phyloP scores from a whole-genome alignment of 2,888 invertebrate genomes.

The Diplolepis rosae region DNA sequence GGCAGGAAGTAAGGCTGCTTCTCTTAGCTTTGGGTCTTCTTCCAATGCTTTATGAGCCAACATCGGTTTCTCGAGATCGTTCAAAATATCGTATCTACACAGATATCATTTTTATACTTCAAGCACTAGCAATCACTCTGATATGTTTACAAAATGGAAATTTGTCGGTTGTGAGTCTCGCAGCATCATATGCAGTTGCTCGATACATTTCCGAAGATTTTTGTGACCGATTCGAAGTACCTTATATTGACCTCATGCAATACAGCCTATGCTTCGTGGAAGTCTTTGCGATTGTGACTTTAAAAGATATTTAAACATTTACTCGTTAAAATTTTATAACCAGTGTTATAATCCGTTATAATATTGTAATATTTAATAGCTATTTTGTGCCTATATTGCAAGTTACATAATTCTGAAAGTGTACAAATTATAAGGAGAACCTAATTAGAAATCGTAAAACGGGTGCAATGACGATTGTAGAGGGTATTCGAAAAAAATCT shows the following conservation, averaged over 20 bases:
- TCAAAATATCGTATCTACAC: slow-evolving; percentile 55
- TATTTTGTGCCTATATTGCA: slow-evolving; percentile 14
- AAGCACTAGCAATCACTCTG: slow-evolving; percentile 54
- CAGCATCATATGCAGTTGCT: slow-evolving; percentile 62
- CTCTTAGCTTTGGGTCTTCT: slow-evolving; percentile 59
- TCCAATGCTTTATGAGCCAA: slow-evolving; percentile 62
- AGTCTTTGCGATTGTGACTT: slow-evolving; percentile 62
- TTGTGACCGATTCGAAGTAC: slow-evolving; percentile 68
- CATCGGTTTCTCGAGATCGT: slow-evolving; percentile 57
- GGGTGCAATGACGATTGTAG: neutral
- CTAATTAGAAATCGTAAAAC: neutral
- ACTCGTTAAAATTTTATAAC: neutral
- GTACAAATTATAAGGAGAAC: slow-evolving; percentile 1
- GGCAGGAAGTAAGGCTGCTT: slow-evolving; percentile 59
- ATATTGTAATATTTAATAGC: neutral
- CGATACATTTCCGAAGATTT: slow-evolving; percentile 67
- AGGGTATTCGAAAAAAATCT: neutral
- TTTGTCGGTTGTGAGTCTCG: slow-evolving; percentile 64
- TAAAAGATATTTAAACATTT: slow-evolving; percentile 56
- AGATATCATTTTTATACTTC: slow-evolving; percentile 56
- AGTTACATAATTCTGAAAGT: neutral
- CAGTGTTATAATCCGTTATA: neutral
- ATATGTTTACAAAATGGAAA: slow-evolving; percentile 60
- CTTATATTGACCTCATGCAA: slow-evolving; percentile 66
- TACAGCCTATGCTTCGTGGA: slow-evolving; percentile 68